These are phyloP conservation scores for Elmis aenea DNA, from an alignment of 2,888 invertebrate genomes.

Conservation along the genomic window DNA sequence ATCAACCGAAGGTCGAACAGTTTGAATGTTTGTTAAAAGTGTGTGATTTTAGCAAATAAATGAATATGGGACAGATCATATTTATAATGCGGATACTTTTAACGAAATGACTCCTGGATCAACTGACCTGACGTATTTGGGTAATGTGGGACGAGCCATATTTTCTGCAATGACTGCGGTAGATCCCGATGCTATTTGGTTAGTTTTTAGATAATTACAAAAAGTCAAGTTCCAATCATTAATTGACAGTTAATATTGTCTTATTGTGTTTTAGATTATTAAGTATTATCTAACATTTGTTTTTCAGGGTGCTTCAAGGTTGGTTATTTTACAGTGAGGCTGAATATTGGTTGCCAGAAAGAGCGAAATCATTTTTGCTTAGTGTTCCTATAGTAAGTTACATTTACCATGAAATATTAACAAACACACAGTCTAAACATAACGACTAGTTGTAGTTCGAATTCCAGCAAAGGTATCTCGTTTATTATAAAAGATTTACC, in stretches of 20 bases:
- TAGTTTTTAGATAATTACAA: constrained; percentile 34
- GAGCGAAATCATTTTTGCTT: constrained; percentile 68
- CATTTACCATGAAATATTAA: too few species aligned
- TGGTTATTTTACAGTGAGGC: constrained; percentile 44
- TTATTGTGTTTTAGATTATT: too few species aligned
- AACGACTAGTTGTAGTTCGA: too few species aligned
- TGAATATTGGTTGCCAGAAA: constrained; percentile 61
- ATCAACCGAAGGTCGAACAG: constrained; percentile 10
- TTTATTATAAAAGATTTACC: too few species aligned
- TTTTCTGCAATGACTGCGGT: constrained; percentile 62
- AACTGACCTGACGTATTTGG: constrained; percentile 57
- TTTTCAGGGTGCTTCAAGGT: background rate
- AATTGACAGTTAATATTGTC: too few species aligned
- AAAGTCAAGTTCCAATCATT: too few species aligned
- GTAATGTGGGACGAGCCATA: constrained; percentile 63
- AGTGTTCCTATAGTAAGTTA: constrained; percentile 52
- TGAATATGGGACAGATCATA: constrained; percentile 71
- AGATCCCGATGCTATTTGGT: constrained; percentile 84
- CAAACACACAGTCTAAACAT: too few species aligned
- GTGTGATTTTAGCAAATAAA: constrained; percentile 50
- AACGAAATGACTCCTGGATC: constrained; percentile 79
- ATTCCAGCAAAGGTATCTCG: too few species aligned
- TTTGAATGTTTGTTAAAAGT: constrained; percentile 7
- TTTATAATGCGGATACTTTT: constrained; percentile 90
- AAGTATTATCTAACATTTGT: too few species aligned